Evolutionary conservation across 2,888 invertebrate genomes (phyloP), one percentile per base, ranked within the genome.

Genomic region (Agrilus biguttatus): DNA sequence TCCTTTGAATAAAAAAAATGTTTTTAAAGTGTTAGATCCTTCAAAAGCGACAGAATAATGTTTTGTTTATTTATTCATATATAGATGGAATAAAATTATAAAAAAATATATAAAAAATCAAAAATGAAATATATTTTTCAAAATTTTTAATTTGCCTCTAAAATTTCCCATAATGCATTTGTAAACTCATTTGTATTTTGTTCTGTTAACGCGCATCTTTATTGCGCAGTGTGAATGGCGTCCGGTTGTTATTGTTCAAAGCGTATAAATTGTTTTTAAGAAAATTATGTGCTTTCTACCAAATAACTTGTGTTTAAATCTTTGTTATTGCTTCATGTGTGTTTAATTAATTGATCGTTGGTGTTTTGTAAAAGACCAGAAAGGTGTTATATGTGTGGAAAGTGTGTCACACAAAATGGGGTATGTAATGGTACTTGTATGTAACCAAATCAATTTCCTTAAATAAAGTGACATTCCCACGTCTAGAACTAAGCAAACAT

Each of bases 231-330:
- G 86, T 88, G 90, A 91, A 92, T 92, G 91, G 91, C 91, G 89
- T 83, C 88, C 82, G 64, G 87, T 89, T 92, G 90, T 91, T 91
- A 89, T 91, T 91, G 90, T 91, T 90, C 84, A 85, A 84, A 84
- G 83, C 81, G 83, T 83, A 73, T 73, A 75, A 75, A 73, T 73
- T 75, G 76, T 76, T 77, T 76, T 71, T 73, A 73, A 72, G 71
- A 69, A 74, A 73, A 75, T 75, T 77, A 75, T 74, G 73, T 69
- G 72, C 72, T 74, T 75, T 75, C 70, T 71, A 70, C 68, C 66
- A 67, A 65, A 66, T 64, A 70, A 67, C 38, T 70, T 66, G 71
- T 66, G 63, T 28, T 28, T 28, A 28, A 28, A 28, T 28, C 10
- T 28, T 28, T 62, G 68, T 71, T 66, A 69, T 69, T 64, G 52